These are phyloP conservation scores for Clanis bilineata DNA, from an alignment of 2,888 invertebrate genomes.

Conservation along the genomic window DNA sequence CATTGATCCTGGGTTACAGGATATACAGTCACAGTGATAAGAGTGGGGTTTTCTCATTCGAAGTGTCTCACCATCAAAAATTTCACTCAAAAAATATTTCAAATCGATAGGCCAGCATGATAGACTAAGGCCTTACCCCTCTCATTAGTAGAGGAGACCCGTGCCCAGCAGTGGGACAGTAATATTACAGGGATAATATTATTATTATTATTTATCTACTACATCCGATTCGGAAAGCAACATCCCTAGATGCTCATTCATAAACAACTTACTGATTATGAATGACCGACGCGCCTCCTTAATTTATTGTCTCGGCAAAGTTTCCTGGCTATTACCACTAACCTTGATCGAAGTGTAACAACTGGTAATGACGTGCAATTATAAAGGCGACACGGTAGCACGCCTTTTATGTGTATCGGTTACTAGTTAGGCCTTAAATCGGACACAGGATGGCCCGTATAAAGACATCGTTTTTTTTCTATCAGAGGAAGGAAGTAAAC, in stretches of 20 bases:
- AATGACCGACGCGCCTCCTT: constrained; percentile 27
- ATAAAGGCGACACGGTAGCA: background rate
- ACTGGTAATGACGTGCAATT: constrained; percentile 2
- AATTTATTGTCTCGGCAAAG: constrained; percentile 10
- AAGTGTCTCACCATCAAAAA: too few relatives aligned
- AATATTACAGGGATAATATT: too few relatives aligned
- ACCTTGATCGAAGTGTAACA: constrained; percentile 8
- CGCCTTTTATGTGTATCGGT: constrained; percentile 1
- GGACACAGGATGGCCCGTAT: background rate
- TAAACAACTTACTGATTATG: constrained; percentile 57
- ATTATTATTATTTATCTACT: too few relatives aligned
- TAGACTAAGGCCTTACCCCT: too few relatives aligned
- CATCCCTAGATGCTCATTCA: constrained; percentile 54
- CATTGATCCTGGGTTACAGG: too few relatives aligned
- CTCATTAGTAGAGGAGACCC: too few relatives aligned
- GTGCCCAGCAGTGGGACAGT: too few relatives aligned
- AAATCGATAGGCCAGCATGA: too few relatives aligned
- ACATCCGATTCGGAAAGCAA: background rate
- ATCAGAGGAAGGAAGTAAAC: background rate
- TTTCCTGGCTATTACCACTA: constrained; percentile 1
- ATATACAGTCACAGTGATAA: too few relatives aligned
- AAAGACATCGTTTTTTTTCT: background rate
- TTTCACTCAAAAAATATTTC: background rate
- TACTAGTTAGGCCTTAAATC: background rate
- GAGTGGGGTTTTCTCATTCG: too few relatives aligned